These are phyloP conservation scores for Eledona agricola DNA, from an alignment of 2,888 invertebrate species.

Conservation along the genomic window DNA sequence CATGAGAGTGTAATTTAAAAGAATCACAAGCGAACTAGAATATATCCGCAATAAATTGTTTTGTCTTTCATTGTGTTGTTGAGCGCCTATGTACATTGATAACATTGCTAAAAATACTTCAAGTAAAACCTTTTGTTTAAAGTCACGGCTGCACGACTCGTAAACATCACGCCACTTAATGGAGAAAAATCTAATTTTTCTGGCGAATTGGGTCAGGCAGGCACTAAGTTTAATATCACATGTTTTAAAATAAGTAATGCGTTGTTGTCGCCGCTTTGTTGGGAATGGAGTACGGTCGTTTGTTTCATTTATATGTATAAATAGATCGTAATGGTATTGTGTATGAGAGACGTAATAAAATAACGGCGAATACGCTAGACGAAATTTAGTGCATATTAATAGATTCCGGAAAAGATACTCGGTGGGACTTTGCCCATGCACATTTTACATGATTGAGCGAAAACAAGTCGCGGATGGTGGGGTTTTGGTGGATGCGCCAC, in stretches of 20 bases:
- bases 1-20: too few relatives aligned
- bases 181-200: background rate
- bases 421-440: background rate
- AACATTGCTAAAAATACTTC: constrained; percentile 10
- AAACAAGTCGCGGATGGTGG: constrained; percentile 7
- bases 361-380: constrained; percentile 1
- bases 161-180: constrained; percentile 9
- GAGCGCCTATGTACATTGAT: too few relatives aligned
- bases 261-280: constrained; percentile 24
- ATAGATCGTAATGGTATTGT: constrained; percentile 14
- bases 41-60: too few relatives aligned
- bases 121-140: constrained; percentile 6
- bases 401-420: constrained; percentile 11
- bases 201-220: constrained; percentile 10
- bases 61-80: too few relatives aligned
- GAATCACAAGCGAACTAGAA: too few relatives aligned
- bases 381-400: constrained; percentile 3
- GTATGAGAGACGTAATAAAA: background rate
- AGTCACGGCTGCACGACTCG: constrained; percentile 3
- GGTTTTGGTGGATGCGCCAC: constrained; percentile 25
- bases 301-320: constrained; percentile 16
- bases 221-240: constrained; percentile 28
- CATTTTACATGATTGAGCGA: constrained; percentile 1
- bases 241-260: constrained; percentile 24
- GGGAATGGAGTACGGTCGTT: constrained; percentile 11